Conservation (phyloP, 1,140 invertebrate species). For the Phymastichus coffea region DNA sequence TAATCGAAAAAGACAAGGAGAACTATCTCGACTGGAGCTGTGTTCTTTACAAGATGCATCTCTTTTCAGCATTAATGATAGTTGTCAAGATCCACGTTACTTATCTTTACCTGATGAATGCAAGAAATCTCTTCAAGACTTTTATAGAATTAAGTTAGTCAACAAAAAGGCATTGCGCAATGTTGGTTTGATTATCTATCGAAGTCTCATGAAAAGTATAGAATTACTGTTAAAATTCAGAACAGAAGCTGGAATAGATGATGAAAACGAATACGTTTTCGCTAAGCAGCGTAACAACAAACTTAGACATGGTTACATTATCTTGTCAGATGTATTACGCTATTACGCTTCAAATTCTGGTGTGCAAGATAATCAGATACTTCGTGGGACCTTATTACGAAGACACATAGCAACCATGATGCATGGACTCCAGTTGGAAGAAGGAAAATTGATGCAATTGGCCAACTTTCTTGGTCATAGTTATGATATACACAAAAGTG, state of each 20-base stretch:
- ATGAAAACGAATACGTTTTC: neutral
- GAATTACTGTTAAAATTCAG: neutral
- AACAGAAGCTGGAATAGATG: neutral
- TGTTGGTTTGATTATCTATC: neutral
- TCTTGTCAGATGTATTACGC: neutral
- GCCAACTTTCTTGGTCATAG: slow-evolving; percentile 3
- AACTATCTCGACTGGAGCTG: neutral
- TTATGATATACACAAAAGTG: neutral
- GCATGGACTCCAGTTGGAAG: neutral
- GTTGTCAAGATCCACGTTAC: neutral
- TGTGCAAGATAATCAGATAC: neutral
- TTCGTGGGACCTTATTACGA: neutral
- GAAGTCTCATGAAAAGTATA: neutral
- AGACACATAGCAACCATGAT: neutral
- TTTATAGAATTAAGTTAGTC: neutral
- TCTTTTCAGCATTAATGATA: neutral
- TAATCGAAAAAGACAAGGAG: neutral
- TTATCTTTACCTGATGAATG: neutral
- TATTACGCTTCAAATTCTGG: neutral
- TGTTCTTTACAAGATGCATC: neutral
- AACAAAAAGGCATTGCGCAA: neutral
- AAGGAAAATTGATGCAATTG: too few relatives aligned
- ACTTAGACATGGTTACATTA: neutral
- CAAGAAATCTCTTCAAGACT: neutral
- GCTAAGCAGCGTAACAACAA: neutral